Conservation (phyloP, 2,888 invertebrate species). For the Cosmia trapezina region DNA sequence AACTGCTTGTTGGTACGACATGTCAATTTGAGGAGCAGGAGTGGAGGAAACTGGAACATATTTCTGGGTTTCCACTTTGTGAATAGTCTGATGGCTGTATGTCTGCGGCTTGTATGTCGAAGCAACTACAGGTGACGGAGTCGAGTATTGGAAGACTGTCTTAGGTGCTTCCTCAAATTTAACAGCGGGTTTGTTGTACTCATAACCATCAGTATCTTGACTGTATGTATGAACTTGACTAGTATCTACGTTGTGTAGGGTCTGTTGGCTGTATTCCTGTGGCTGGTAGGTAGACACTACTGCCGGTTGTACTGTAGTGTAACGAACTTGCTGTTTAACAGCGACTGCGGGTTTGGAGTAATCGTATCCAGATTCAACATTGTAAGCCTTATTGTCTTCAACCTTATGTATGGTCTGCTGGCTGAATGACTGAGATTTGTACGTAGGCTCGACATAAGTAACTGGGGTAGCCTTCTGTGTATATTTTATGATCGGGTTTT, state of each 20-base stretch:
- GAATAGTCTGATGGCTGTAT: constrained; percentile 82
- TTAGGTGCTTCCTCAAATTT: constrained; percentile 80
- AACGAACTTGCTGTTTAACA: constrained; percentile 69
- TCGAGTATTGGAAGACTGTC: constrained; percentile 73
- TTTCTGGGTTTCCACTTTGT: constrained; percentile 78
- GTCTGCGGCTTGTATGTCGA: constrained; percentile 80
- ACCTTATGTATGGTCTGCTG: constrained; percentile 81
- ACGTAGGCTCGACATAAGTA: constrained; percentile 73
- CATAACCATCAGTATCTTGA: constrained; percentile 72
- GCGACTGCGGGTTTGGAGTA: constrained; percentile 65
- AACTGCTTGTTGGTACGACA: constrained; percentile 71
- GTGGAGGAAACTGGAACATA: constrained; percentile 77
- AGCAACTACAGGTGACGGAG: constrained; percentile 72
- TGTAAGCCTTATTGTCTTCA: constrained; percentile 73
- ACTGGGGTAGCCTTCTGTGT: constrained; percentile 80
- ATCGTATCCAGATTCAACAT: constrained; percentile 69
- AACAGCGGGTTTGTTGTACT: constrained; percentile 73
- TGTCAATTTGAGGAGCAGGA: constrained; percentile 70
- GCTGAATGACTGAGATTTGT: constrained; percentile 76
- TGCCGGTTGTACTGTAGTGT: constrained; percentile 73
- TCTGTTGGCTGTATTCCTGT: constrained; percentile 79
- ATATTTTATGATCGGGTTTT: constrained; percentile 83
- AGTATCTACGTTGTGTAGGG: constrained; percentile 77
- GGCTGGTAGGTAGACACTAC: constrained; percentile 77
- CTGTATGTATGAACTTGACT: constrained; percentile 71